A percentile compares a stretch with the other conserved stretches of the same genome.
Conservation (phyloP, 2,797 vertebrate species). For the Lateolabrax maculatus region DNA sequence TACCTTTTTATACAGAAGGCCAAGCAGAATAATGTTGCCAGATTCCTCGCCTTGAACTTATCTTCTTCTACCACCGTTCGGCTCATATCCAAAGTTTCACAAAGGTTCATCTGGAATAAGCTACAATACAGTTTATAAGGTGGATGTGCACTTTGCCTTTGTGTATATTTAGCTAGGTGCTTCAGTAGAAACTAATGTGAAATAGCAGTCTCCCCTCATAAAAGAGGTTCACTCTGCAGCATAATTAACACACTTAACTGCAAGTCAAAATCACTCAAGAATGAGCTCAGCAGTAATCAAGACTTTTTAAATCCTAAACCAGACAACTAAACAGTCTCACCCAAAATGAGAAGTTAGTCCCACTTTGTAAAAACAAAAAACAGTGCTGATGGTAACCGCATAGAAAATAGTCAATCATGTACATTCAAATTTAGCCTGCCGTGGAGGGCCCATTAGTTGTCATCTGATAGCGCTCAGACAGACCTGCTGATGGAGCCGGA, state of each 20-base stretch:
- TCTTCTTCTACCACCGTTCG: slow-evolving; percentile 46
- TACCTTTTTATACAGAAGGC: no score
- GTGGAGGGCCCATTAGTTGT: slow-evolving; percentile 48
- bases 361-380: background rate
- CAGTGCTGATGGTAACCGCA: background rate
- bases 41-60: no score
- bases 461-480: slow-evolving; percentile 63
- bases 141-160: slow-evolving; percentile 27
- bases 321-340: background rate
- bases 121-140: slow-evolving; percentile 4
- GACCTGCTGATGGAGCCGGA: slow-evolving; percentile 51
- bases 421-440: slow-evolving; percentile 15
- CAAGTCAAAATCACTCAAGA: slow-evolving; percentile 36
- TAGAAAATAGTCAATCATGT: slow-evolving; percentile 16
- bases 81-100: slow-evolving; percentile 38
- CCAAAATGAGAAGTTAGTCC: background rate
- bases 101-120: slow-evolving; percentile 40
- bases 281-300: slow-evolving; percentile 53
- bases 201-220: background rate
- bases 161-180: background rate
- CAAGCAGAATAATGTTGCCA: no score
- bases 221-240: slow-evolving; percentile 32
- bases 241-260: slow-evolving; percentile 53
- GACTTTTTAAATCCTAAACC: slow-evolving; percentile 42
- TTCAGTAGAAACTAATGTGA: slow-evolving; percentile 12